Evolutionary conservation across 1,140 invertebrate genomes (phyloP), one percentile per base, ranked within the genome.

Genomic region (Papilio polyxenes): DNA sequence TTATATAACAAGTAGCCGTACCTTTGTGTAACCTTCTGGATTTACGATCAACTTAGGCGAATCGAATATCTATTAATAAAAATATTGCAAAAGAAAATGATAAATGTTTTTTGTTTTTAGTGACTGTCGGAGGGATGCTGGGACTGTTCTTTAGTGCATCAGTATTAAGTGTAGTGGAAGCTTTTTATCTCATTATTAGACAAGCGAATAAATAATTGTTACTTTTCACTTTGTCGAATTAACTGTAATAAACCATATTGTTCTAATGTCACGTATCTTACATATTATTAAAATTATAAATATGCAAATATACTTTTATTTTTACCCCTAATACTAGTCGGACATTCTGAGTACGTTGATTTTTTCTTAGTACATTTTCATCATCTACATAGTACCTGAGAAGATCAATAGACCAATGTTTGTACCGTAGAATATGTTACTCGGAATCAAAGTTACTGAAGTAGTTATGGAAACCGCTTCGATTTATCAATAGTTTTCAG

Each of bases 91-190:
- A 44, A 44, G 4, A 44, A 17, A 8, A 9, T 59, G 20, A 31
- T 31, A 59, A 17, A n/a, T 20, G 17, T 59, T 59, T 20, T 59
- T 20, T 7, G 51, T 69, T 95, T 95, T 82, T 86, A 96, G 95
- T 96, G 65, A 94, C 95, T 17, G 89, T 96, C 40, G 95, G 95
- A 80, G 95, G 95, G 53, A 93, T 94, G 15, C 90, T 93, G 2
- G 95, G 95, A 10, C 87, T 96, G 13, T 96, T 96, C 87, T 95
- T 95, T 83, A 95, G 95, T 51, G 95, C 95, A 10, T 96, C 95
- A 72, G 87, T 96, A 72, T 84, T 96, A 44, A 96, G 94, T 82
- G 81, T 95, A 6, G 92, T 95, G 0, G 95, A 96, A 89, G 87
- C 95, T 79, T 88, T 95, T 23, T 96, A 96, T 84, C 93, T 95